A percentile compares a stretch with the other conserved stretches of the same genome.
Conservation (phyloP, 1,140 invertebrate species). For the Metopolophium dirhodum region DNA sequence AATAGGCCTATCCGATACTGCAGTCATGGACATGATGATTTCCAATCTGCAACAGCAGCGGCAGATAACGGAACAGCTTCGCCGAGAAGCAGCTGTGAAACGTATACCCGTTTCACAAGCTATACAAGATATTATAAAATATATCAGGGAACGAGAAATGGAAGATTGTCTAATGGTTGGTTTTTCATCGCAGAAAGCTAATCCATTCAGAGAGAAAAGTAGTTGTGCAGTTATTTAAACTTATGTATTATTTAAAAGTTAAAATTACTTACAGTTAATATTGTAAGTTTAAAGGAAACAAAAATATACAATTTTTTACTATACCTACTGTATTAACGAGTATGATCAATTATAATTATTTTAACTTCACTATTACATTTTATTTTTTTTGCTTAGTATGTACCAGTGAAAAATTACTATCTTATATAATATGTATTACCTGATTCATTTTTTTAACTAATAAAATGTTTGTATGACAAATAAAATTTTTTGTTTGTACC, state of each 20-base stretch:
- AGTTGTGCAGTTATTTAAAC: slow-evolving; percentile 82
- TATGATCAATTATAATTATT: slow-evolving; percentile 24
- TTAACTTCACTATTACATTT: background rate
- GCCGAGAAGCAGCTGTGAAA: slow-evolving; percentile 88
- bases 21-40: slow-evolving; percentile 90
- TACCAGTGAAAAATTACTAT: background rate
- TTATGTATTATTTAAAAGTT: slow-evolving; percentile 14
- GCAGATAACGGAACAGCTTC: slow-evolving; percentile 89
- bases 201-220: slow-evolving; percentile 96
- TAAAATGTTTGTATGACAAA: slow-evolving; percentile 14
- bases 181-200: slow-evolving; percentile 94
- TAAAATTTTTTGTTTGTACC: background rate
- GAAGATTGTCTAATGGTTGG: slow-evolving; percentile 95
- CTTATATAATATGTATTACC: background rate
- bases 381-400: background rate
- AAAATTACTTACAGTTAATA: background rate
- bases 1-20: slow-evolving; percentile 83
- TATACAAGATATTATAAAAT: slow-evolving; percentile 92
- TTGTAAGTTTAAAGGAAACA: background rate
- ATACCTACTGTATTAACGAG: background rate
- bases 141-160: slow-evolving; percentile 89
- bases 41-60: slow-evolving; percentile 90
- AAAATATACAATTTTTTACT: background rate
- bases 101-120: slow-evolving; percentile 87
- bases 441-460: background rate